These are phyloP conservation scores for Sylvia atricapilla DNA, from an alignment of 2,113 vertebrate species.

Conservation along the genomic window DNA sequence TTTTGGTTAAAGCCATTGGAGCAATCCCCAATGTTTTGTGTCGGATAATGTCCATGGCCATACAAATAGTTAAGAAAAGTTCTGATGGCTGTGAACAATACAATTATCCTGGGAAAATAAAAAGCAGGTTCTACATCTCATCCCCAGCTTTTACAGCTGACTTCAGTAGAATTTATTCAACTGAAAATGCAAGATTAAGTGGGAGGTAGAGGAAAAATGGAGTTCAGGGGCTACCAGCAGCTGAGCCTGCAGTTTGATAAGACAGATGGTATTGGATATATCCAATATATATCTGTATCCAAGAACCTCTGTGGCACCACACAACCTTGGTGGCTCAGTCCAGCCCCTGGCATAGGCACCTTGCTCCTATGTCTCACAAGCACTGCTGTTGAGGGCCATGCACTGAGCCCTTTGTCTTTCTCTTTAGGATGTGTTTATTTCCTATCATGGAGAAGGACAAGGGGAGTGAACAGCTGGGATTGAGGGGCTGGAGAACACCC, in stretches of 20 bases:
- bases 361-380: neutral
- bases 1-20: neutral
- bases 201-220: neutral
- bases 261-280: neutral
- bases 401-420: neutral
- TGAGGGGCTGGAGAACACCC: neutral
- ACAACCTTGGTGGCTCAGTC: neutral
- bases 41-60: neutral
- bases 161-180: neutral
- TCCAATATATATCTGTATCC: neutral
- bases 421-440: neutral
- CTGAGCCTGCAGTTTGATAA: neutral
- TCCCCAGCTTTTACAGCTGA: neutral
- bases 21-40: neutral
- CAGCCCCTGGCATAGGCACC: neutral
- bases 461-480: neutral
- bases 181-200: neutral
- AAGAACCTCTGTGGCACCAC: neutral
- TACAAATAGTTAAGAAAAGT: neutral
- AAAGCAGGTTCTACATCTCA: neutral
- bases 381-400: neutral
- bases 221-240: neutral
- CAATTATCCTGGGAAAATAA: neutral
- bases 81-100: neutral
- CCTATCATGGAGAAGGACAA: neutral